A percentile compares a stretch with the other conserved stretches of the same genome.
Conservation (phyloP, 2,113 vertebrate genomes). For the Pseudolaguvia tuberculata region DNA sequence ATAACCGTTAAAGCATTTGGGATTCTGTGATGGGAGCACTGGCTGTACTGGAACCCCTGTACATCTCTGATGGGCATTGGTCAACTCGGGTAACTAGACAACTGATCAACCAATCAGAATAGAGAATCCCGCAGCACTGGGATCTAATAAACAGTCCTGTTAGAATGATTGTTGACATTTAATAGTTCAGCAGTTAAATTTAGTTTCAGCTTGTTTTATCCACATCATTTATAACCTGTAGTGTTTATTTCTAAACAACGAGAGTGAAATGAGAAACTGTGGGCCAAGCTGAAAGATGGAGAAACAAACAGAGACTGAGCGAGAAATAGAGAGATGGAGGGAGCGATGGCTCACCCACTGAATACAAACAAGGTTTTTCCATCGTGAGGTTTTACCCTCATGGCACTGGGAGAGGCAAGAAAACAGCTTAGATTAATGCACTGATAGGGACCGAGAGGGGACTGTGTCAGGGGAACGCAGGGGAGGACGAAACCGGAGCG, state of each 20-base stretch:
- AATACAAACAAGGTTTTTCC: conserved; percentile 49
- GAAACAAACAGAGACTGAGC: neutral
- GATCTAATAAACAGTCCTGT: neutral
- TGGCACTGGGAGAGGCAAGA: conserved; percentile 47
- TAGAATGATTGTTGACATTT: neutral
- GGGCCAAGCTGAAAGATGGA: conserved; percentile 27
- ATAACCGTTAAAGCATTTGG: too few relatives aligned
- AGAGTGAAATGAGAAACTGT: conserved; percentile 1
- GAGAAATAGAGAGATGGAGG: conserved; percentile 23
- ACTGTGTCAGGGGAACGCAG: conserved; percentile 18
- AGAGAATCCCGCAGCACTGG: neutral
- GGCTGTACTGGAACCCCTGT: too few relatives aligned
- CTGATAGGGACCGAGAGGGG: conserved; percentile 41
- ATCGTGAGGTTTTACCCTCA: conserved; percentile 47
- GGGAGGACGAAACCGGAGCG: neutral
- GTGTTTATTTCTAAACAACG: neutral
- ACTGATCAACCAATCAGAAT: neutral
- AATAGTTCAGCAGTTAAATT: too few relatives aligned
- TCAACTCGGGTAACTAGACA: too few relatives aligned
- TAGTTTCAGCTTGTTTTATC: too few relatives aligned
- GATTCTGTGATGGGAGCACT: too few relatives aligned
- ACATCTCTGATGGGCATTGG: too few relatives aligned
- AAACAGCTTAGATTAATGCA: conserved; percentile 52
- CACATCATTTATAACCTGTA: neutral
- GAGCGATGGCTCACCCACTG: conserved; percentile 30